phyloP scores from a whole-genome alignment of 2,113 vertebrate species.

The Tichodroma muraria region DNA sequence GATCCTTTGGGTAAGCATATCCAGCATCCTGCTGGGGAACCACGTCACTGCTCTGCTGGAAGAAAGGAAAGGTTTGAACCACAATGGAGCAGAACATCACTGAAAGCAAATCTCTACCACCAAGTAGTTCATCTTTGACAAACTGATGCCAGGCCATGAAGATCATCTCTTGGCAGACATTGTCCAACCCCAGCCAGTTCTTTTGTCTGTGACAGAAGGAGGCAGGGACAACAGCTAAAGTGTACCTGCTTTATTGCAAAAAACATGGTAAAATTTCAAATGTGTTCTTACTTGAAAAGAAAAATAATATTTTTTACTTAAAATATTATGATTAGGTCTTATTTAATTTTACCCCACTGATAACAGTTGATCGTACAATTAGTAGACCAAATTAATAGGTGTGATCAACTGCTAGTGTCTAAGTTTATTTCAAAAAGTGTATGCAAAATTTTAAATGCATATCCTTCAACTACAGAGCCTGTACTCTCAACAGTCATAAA shows the following conservation, averaged over 20 bases:
- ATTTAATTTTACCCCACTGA: not conserved
- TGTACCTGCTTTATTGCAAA: not conserved
- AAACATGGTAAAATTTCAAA: not conserved
- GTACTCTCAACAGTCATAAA: not conserved
- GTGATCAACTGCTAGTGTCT: not conserved
- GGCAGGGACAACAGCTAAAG: not conserved
- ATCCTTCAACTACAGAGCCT: not conserved
- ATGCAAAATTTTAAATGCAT: not conserved
- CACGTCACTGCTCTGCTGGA: slow-evolving; percentile 1
- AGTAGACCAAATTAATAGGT: not conserved
- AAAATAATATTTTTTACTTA: not conserved
- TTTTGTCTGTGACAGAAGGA: not conserved
- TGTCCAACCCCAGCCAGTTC: not conserved
- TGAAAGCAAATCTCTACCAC: not conserved
- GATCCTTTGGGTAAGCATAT: not conserved
- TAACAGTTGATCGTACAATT: not conserved
- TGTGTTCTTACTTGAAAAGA: not conserved
- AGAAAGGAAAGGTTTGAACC: not conserved
- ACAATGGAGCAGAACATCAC: not conserved
- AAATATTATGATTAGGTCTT: not conserved
- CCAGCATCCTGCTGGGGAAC: not conserved
- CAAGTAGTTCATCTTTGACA: not conserved
- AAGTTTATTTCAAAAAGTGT: not conserved
- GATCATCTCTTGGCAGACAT: not conserved
- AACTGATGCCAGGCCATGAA: not conserved